These are phyloP conservation scores for Eleginops maclovinus DNA, from an alignment of 2,113 vertebrate species.

Conservation along the genomic window DNA sequence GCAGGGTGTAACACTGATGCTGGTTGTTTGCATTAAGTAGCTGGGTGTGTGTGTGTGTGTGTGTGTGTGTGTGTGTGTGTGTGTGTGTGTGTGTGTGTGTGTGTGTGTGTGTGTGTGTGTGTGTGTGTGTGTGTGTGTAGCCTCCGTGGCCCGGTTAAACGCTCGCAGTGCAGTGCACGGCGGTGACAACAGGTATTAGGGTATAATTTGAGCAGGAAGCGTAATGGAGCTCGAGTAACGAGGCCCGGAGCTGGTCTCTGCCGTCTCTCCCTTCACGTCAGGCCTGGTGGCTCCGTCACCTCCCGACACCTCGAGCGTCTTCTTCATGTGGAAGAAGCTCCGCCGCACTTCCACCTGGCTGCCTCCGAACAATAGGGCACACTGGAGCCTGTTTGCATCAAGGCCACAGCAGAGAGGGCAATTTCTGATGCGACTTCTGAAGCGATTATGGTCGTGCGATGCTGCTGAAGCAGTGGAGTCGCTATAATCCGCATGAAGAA, in stretches of 20 bases:
- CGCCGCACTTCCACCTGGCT: conserved; percentile 59
- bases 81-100: neutral
- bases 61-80: neutral
- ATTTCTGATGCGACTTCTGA: conserved; percentile 53
- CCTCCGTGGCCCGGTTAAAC: conserved; percentile 70
- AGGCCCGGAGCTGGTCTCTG: conserved; percentile 70
- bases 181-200: conserved; percentile 81
- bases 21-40: no score
- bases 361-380: conserved; percentile 60
- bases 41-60: no score
- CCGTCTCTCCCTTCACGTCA: conserved; percentile 75
- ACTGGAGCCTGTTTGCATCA: conserved; percentile 35
- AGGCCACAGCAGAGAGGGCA: conserved; percentile 45
- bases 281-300: conserved; percentile 51
- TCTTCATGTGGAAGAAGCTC: conserved; percentile 46
- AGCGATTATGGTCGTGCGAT: conserved; percentile 45
- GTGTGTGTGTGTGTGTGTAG: conserved; percentile 16
- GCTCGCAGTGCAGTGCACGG: conserved; percentile 71
- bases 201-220: conserved; percentile 74
- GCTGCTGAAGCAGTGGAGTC: conserved; percentile 41
- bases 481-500: conserved; percentile 41
- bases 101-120: conserved; percentile 5
- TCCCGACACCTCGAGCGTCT: conserved; percentile 51
- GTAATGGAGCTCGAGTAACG: conserved; percentile 81
- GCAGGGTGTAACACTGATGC: no score